Evolutionary conservation across 2,888 invertebrate species (phyloP).

Genomic region (Lucinisca nassula): DNA sequence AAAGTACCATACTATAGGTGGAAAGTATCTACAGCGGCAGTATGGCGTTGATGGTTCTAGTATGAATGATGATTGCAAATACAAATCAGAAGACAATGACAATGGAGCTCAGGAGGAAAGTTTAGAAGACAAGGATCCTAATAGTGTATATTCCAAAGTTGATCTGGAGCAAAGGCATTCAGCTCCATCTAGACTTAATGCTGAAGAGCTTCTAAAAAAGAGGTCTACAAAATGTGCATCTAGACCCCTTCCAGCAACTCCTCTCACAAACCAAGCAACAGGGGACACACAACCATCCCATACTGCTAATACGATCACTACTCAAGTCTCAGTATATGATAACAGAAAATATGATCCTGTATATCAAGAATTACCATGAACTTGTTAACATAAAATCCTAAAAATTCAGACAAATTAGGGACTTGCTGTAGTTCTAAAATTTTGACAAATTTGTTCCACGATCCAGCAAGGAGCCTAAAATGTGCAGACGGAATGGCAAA

Average conservation of each 20-base stretch:
- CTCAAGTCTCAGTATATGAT: conserved; percentile 58
- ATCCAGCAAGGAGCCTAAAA: too few relatives aligned
- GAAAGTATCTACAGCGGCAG: conserved; percentile 35
- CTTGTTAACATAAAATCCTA: not conserved
- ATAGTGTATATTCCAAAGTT: conserved; percentile 3
- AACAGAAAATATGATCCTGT: not conserved
- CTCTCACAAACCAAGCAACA: not conserved
- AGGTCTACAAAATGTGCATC: conserved; percentile 21
- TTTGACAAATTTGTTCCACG: too few relatives aligned
- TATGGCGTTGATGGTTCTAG: conserved; percentile 29
- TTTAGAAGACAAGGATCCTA: not conserved
- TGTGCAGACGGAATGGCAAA: too few relatives aligned
- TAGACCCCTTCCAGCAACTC: conserved; percentile 67
- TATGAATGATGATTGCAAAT: not conserved
- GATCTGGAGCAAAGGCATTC: conserved; percentile 56
- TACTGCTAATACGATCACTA: conserved; percentile 18
- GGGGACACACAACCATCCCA: not conserved
- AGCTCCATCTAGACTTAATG: conserved; percentile 67
- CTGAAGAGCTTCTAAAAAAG: conserved; percentile 40
- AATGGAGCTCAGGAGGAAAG: not conserved
- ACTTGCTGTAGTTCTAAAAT: too few relatives aligned
- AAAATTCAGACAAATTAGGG: too few relatives aligned
- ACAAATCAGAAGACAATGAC: not conserved
- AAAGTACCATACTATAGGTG: conserved; percentile 30
- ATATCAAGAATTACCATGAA: conserved; percentile 7